phyloP scores from a whole-genome alignment of 2,113 vertebrate species.

The Aspidoscelis tigris region DNA sequence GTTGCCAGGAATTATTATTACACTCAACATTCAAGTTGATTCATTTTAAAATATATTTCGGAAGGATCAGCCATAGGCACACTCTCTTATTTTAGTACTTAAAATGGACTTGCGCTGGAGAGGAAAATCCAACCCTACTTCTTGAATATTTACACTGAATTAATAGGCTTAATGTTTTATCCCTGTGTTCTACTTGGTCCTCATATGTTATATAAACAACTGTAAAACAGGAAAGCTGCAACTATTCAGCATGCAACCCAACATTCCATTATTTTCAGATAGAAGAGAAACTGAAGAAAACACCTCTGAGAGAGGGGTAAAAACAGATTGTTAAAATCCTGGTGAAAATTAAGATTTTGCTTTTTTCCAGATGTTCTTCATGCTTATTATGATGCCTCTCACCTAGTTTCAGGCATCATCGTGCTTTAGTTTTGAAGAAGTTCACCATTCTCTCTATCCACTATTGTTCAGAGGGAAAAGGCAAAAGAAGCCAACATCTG shows the following conservation, averaged over 20 bases:
- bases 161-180: neutral
- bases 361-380: conserved; percentile 47
- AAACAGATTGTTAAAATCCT: conserved; percentile 25
- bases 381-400: conserved; percentile 66
- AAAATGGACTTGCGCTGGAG: neutral
- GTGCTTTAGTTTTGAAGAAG: conserved; percentile 38
- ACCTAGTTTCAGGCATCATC: conserved; percentile 62
- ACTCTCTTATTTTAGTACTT: neutral
- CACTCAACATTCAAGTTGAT: neutral
- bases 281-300: conserved; percentile 26
- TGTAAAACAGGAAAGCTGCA: neutral
- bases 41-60: neutral
- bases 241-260: conserved; percentile 30
- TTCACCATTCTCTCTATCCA: conserved; percentile 61
- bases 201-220: conserved; percentile 44
- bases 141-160: neutral
- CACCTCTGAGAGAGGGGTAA: conserved; percentile 7
- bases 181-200: conserved; percentile 6
- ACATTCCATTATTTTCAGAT: neutral
- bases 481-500: conserved; percentile 71
- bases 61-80: neutral
- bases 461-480: conserved; percentile 45
- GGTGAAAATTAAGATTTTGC: conserved; percentile 56
- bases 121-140: neutral
- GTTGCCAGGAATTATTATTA: neutral